Evolutionary conservation across 1,140 invertebrate genomes (phyloP).

Genomic region (Lethrus apterus): DNA sequence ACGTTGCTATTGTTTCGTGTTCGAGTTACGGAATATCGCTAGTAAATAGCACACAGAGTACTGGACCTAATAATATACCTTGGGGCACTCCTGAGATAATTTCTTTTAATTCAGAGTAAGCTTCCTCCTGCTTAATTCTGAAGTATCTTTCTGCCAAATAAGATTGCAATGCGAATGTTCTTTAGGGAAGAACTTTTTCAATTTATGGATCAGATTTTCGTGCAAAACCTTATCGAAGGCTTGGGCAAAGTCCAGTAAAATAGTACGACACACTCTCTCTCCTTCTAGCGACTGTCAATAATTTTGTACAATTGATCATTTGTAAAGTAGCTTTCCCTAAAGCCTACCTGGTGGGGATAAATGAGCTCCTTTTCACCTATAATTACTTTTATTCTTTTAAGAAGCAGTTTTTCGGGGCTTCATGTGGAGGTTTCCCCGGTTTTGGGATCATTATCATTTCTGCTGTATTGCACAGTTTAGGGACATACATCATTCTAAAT

Average conservation of each 20-base stretch:
- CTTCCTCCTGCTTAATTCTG: constrained; percentile 27
- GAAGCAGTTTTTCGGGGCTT: too few relatives aligned
- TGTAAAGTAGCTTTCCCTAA: constrained; percentile 13
- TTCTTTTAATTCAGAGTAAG: constrained; percentile 17
- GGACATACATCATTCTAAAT: too few relatives aligned
- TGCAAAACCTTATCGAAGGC: too few relatives aligned
- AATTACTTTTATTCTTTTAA: constrained; percentile 26
- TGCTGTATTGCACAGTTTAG: too few relatives aligned
- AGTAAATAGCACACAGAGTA: constrained; percentile 32
- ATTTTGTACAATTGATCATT: constrained; percentile 17
- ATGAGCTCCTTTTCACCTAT: constrained; percentile 12
- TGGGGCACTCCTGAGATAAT: constrained; percentile 34
- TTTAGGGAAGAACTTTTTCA: constrained; percentile 13
- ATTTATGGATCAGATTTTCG: constrained; percentile 20
- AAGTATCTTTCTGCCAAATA: constrained; percentile 25
- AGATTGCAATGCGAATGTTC: constrained; percentile 23
- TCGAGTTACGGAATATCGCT: constrained; percentile 26
- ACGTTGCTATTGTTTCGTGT: too few relatives aligned
- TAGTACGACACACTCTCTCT: constrained; percentile 19
- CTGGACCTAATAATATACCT: constrained; percentile 31
- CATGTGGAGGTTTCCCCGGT: too few relatives aligned
- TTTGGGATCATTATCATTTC: constrained; percentile 36
- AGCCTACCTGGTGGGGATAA: constrained; percentile 13
- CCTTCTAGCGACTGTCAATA: constrained; percentile 12
- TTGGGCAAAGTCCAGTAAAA: constrained; percentile 29